Evolutionary conservation across 2,113 vertebrate species (phyloP), one percentile per base, ranked within the genome.

Genomic region (Phoenicopterus ruber): DNA sequence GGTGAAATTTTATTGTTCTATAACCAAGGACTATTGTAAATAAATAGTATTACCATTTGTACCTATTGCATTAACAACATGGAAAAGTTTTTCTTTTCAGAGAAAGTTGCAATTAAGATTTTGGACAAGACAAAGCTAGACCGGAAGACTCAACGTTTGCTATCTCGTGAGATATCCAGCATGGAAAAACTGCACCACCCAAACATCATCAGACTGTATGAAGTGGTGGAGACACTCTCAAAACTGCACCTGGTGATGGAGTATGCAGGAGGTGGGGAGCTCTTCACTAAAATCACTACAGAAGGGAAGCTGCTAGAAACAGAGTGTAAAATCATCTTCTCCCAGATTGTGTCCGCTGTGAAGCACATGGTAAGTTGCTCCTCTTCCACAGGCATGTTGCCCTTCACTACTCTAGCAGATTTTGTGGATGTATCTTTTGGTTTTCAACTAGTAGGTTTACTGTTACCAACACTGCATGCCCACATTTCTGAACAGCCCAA

Each of bases 41-140:
- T 34, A 55, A 86, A 26, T 5, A 49, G 25, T 46, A 22, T n/a
- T 81, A 31, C 16, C 5, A 2, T 42, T 81, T 78, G 32, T 62
- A n/a, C 20, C 20, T 63, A 8, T 40, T 65, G 57, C 28, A 57
- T 40, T 86, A 76, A 79, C 25, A 36, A 86, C 42, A 72, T 2
- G 11, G 16, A 62, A 49, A 63, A 84, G n/a, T 29, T 87, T 87
- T 52, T 92, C 44, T 85, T 86, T 82, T 74, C 97, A 99, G 99
- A 99, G 96, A 99, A 99, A 98, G 99, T 99, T 93, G 99, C 99
- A 62, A 99, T 99, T 94, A 99, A 99, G 98, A 99, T 99, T 97
- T 97, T 99, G 94, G 99, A 99, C 96, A 99, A 99, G 98, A 99
- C 99, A 79, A 99, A 99, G 93, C 96, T 99, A 93, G 99, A 99